Evolutionary conservation across 2,113 vertebrate species (phyloP).

Genomic region (Passer domesticus): DNA sequence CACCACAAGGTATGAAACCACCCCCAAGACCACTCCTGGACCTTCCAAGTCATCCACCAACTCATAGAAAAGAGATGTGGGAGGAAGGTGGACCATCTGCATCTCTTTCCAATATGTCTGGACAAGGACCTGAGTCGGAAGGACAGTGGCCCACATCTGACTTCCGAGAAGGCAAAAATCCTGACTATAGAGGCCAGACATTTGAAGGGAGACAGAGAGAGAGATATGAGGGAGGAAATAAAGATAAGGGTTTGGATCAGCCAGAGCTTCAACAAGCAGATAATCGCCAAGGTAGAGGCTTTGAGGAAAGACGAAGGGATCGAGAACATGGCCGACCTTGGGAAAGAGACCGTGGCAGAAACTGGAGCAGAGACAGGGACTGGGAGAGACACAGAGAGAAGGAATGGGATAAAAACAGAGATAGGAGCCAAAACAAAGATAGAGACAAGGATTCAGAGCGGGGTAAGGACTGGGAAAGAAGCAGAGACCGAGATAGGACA

Average conservation of each 20-base stretch:
- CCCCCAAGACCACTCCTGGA: slow-evolving; percentile 82
- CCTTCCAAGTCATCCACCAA: slow-evolving; percentile 80
- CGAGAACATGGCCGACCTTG: slow-evolving; percentile 72
- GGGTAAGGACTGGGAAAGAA: slow-evolving; percentile 53
- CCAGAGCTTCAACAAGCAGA: slow-evolving; percentile 72
- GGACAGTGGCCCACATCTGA: slow-evolving; percentile 83
- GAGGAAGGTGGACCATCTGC: slow-evolving; percentile 68
- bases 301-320: slow-evolving; percentile 86
- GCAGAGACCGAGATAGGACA: slow-evolving; percentile 55
- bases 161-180: slow-evolving; percentile 80
- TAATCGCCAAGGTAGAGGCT: slow-evolving; percentile 76
- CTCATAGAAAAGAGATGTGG: slow-evolving; percentile 78
- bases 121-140: slow-evolving; percentile 72
- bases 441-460: slow-evolving; percentile 70
- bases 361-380: slow-evolving; percentile 78
- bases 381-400: slow-evolving; percentile 75
- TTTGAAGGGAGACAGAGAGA: slow-evolving; percentile 80
- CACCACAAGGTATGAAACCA: slow-evolving; percentile 69
- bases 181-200: slow-evolving; percentile 71
- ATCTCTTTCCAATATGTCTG: slow-evolving; percentile 41
- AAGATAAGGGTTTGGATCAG: slow-evolving; percentile 75
- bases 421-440: slow-evolving; percentile 66
- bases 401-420: slow-evolving; percentile 65
- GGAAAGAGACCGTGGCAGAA: slow-evolving; percentile 76
- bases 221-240: slow-evolving; percentile 83